Percentiles rank a stretch among this genome's conserved stretches.
phyloP scores from a whole-genome alignment of 2,888 invertebrate species.

The Diplolepis rosae region DNA sequence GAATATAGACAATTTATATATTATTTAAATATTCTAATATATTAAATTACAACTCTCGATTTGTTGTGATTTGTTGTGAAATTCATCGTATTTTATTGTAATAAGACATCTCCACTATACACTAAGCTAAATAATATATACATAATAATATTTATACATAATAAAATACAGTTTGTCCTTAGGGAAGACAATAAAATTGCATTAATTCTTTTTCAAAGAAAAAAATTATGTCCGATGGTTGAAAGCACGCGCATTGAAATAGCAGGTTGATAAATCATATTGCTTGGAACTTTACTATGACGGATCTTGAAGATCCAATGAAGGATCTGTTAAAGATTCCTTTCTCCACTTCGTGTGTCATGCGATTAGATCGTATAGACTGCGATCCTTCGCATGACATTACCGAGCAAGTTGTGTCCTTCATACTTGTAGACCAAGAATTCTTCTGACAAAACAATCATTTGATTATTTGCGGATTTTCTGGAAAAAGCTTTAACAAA shows the following conservation, averaged over 20 bases:
- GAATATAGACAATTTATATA: too few species aligned
- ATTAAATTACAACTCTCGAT: too few species aligned
- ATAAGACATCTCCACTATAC: too few species aligned
- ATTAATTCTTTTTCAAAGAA: conserved; percentile 2
- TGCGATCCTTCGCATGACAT: conserved; percentile 45
- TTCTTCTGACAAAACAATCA: conserved; percentile 38
- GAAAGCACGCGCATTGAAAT: conserved; percentile 13
- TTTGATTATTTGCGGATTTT: conserved; percentile 32
- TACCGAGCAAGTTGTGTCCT: conserved; percentile 39
- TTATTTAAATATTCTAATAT: too few species aligned
- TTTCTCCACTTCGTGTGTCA: conserved; percentile 43
- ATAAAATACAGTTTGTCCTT: neutral
- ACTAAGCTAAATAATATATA: too few species aligned
- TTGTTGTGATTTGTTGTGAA: too few species aligned
- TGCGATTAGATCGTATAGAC: conserved; percentile 37
- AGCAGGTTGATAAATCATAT: conserved; percentile 22
- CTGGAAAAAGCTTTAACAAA: too few species aligned
- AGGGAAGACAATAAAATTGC: conserved; percentile 4
- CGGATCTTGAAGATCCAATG: conserved; percentile 27
- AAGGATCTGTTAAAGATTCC: conserved; percentile 32
- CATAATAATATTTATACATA: too few species aligned
- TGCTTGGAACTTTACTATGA: conserved; percentile 17
- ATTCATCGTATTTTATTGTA: too few species aligned
- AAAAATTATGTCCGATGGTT: conserved; percentile 19
- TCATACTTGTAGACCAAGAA: conserved; percentile 27